Evolutionary conservation across 2,797 vertebrate genomes (phyloP).

Genomic region (Ptychobarbus kaznakovi): DNA sequence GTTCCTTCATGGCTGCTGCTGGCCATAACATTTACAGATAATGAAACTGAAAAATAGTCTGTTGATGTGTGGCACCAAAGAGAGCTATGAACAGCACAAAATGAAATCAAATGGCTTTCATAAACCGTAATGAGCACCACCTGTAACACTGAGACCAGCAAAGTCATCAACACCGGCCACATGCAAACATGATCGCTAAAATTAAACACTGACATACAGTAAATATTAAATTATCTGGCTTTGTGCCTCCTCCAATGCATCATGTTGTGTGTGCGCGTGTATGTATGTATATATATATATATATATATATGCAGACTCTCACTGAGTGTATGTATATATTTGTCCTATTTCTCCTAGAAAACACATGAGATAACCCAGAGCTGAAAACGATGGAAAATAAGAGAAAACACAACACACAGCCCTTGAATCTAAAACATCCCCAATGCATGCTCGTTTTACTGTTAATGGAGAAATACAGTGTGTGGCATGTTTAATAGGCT

Average conservation of each 20-base stretch:
- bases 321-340: neutral
- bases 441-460: slow-evolving; percentile 96
- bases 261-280: neutral
- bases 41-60: slow-evolving; percentile 62
- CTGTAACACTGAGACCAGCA: slow-evolving; percentile 61
- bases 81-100: slow-evolving; percentile 61
- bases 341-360: slow-evolving; percentile 28
- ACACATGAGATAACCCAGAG: slow-evolving; percentile 41
- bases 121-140: slow-evolving; percentile 67
- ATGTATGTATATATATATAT: neutral
- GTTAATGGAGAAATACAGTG: slow-evolving; percentile 99
- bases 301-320: too few relatives aligned
- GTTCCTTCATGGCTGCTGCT: slow-evolving; percentile 38
- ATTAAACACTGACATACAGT: slow-evolving; percentile 57
- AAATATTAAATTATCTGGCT: slow-evolving; percentile 41
- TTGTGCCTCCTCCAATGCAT: neutral
- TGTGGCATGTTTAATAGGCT: slow-evolving; percentile 99
- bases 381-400: slow-evolving; percentile 56
- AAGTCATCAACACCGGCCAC: slow-evolving; percentile 57
- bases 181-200: slow-evolving; percentile 68
- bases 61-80: slow-evolving; percentile 60
- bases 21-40: slow-evolving; percentile 60
- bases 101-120: slow-evolving; percentile 67
- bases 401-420: slow-evolving; percentile 54
- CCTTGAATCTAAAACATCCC: slow-evolving; percentile 91